Conservation (phyloP, 1,140 invertebrate genomes). For the Babylonia areolata region DNA sequence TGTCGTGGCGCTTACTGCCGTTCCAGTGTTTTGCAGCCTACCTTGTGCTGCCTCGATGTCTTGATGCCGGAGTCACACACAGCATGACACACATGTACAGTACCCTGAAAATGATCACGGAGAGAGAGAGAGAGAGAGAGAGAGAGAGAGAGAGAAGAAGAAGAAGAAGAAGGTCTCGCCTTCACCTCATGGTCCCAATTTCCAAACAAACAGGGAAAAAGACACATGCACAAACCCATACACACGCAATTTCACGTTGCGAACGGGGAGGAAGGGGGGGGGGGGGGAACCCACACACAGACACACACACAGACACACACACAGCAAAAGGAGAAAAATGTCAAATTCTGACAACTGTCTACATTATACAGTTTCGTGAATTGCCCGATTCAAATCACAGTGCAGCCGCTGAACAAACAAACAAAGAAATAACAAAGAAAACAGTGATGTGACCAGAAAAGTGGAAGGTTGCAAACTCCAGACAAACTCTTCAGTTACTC, state of each 20-base stretch:
- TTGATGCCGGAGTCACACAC: neutral
- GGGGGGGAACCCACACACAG: too few species aligned
- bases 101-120: neutral
- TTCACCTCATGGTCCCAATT: neutral
- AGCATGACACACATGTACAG: neutral
- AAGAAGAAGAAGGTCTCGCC: neutral
- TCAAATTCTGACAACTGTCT: neutral
- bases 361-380: neutral
- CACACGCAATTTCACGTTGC: neutral
- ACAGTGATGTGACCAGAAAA: neutral
- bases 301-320: too few species aligned
- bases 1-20: neutral
- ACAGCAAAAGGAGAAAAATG: neutral
- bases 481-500: neutral
- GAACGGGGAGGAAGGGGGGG: neutral
- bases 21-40: neutral
- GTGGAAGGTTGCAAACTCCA: neutral
- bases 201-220: too few species aligned
- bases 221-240: neutral
- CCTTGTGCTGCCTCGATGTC: conserved; percentile 25
- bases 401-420: neutral
- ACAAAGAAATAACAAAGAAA: neutral
- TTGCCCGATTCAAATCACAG: neutral
- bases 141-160: too few species aligned
- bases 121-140: too few species aligned